Percentiles rank a stretch among this genome's conserved stretches.
Conservation (phyloP, 2,113 vertebrate genomes). For the Eonycteris spelaea region DNA sequence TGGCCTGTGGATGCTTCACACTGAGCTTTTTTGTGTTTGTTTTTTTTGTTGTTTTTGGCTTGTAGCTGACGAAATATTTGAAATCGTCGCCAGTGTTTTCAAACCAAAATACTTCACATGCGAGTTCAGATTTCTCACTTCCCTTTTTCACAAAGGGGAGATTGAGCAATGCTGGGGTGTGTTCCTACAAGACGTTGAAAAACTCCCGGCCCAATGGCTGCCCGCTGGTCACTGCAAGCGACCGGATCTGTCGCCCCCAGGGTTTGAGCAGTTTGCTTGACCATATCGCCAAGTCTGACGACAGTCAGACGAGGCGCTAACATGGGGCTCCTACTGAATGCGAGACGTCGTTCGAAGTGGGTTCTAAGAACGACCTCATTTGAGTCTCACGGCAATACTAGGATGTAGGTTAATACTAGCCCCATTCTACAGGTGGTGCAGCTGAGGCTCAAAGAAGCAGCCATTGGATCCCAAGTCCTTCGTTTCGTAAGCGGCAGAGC, state of each 20-base stretch:
- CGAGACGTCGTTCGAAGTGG: background rate
- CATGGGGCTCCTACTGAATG: background rate
- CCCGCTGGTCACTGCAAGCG: background rate
- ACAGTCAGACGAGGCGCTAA: background rate
- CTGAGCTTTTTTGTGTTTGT: background rate
- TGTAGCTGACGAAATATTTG: background rate
- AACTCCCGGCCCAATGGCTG: fast-evolving
- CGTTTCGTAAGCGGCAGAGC: background rate
- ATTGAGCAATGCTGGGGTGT: background rate
- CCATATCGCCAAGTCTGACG: background rate
- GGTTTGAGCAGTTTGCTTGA: background rate
- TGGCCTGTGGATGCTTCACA: background rate
- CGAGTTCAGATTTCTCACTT: background rate
- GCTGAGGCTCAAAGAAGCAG: background rate
- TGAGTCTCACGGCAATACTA: background rate
- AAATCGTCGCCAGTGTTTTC: background rate
- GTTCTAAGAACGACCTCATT: background rate
- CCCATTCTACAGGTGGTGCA: background rate
- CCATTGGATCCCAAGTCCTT: background rate
- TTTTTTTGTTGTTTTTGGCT: background rate
- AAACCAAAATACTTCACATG: background rate
- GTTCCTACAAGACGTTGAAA: background rate
- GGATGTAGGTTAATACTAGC: background rate
- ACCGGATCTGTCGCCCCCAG: fast-evolving
- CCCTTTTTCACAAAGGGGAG: background rate